Evolutionary conservation across 2,113 vertebrate species (phyloP).

Genomic region (Baryphthengus martii): DNA sequence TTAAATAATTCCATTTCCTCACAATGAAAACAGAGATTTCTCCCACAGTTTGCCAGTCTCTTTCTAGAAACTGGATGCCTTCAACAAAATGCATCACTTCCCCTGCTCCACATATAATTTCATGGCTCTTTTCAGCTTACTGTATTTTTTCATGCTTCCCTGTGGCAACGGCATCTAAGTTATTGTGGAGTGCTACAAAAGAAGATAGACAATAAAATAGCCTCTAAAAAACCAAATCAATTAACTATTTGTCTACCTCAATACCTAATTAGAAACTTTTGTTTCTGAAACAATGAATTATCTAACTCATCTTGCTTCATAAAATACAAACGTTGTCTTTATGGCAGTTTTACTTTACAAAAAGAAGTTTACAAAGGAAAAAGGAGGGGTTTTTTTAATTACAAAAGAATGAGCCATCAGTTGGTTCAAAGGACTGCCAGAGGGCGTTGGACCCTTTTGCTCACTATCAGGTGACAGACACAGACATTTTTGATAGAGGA

Average conservation of each 20-base stretch:
- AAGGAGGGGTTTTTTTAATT: neutral
- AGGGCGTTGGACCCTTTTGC: neutral
- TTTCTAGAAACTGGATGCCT: neutral
- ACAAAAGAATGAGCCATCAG: neutral
- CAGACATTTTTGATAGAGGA: neutral
- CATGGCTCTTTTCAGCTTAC: neutral
- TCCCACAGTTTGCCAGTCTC: neutral
- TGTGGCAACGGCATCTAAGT: neutral
- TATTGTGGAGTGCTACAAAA: neutral
- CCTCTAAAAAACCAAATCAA: neutral
- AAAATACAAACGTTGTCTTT: neutral
- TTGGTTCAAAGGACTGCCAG: slow-evolving; percentile 29
- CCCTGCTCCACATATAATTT: neutral
- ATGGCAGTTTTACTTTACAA: neutral
- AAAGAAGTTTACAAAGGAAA: neutral
- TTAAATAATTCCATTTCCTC: neutral
- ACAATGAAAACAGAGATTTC: neutral
- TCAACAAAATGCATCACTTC: neutral
- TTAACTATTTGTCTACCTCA: neutral
- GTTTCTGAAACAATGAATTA: neutral
- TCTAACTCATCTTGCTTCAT: neutral
- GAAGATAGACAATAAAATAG: neutral
- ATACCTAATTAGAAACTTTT: neutral
- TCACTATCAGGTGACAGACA: slow-evolving; percentile 44
- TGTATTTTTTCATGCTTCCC: neutral